Evolutionary conservation across 2,888 invertebrate genomes (phyloP).

Genomic region (Vesta saturnalis): DNA sequence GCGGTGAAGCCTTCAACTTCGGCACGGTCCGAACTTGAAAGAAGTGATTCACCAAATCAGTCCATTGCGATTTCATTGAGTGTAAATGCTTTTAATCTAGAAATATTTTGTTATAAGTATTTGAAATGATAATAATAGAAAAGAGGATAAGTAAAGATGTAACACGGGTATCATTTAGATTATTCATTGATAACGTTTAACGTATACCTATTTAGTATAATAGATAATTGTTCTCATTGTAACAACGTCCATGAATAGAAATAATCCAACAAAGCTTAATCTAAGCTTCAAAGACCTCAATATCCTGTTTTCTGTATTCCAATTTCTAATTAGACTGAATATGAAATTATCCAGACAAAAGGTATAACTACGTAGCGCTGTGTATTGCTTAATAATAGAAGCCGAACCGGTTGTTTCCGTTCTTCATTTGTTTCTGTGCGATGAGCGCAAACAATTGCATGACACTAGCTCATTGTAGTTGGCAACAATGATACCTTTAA

Average conservation of each 20-base stretch:
- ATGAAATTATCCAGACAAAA: constrained; percentile 54
- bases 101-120: too few relatives aligned
- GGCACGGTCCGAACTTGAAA: too few relatives aligned
- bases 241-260: constrained; percentile 38
- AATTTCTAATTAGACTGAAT: constrained; percentile 55
- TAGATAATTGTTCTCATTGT: constrained; percentile 39
- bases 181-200: neutral
- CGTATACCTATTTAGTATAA: constrained; percentile 23
- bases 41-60: too few relatives aligned
- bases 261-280: constrained; percentile 44
- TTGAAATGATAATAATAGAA: too few relatives aligned
- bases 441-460: constrained; percentile 58
- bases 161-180: neutral
- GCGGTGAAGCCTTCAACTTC: too few relatives aligned
- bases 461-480: constrained; percentile 56
- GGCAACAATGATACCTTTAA: constrained; percentile 55
- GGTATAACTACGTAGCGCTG: constrained; percentile 49
- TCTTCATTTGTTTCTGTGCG: constrained; percentile 58
- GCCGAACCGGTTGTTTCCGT: constrained; percentile 58
- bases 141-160: neutral
- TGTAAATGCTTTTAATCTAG: too few relatives aligned
- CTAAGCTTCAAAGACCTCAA: constrained; percentile 50
- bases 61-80: too few relatives aligned
- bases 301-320: constrained; percentile 51
- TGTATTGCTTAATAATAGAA: constrained; percentile 56